Conservation (phyloP, 2,797 vertebrate genomes). For the Mionectes olivaceus region DNA sequence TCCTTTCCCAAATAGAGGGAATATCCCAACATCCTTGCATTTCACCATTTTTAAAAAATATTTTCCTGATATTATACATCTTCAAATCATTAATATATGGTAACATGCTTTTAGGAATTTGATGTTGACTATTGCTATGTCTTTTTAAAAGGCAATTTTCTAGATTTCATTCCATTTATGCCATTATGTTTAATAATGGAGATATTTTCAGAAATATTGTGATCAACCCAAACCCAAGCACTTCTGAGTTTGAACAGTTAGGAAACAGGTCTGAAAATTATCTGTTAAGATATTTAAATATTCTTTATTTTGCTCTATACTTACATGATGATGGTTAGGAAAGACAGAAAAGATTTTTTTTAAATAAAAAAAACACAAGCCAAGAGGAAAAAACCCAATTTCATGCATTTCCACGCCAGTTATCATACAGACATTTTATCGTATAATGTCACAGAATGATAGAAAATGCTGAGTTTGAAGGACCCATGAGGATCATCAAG, state of each 20-base stretch:
- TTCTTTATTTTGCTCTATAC: background rate
- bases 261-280: background rate
- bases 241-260: background rate
- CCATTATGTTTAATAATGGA: accelerated
- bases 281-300: background rate
- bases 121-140: background rate
- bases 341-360: background rate
- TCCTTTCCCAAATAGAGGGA: background rate
- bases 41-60: background rate
- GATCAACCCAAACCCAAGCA: background rate
- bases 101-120: background rate
- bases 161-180: background rate
- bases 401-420: background rate
- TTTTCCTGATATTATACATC: background rate
- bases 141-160: background rate
- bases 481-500: too few species aligned
- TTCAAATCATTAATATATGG: background rate
- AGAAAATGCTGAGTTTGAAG: background rate
- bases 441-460: background rate
- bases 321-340: background rate
- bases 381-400: background rate
- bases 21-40: background rate
- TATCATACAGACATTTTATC: background rate
- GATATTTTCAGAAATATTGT: background rate
- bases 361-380: background rate